Conservation (phyloP, 2,888 invertebrate species). For the Ypsolopha scabrella region DNA sequence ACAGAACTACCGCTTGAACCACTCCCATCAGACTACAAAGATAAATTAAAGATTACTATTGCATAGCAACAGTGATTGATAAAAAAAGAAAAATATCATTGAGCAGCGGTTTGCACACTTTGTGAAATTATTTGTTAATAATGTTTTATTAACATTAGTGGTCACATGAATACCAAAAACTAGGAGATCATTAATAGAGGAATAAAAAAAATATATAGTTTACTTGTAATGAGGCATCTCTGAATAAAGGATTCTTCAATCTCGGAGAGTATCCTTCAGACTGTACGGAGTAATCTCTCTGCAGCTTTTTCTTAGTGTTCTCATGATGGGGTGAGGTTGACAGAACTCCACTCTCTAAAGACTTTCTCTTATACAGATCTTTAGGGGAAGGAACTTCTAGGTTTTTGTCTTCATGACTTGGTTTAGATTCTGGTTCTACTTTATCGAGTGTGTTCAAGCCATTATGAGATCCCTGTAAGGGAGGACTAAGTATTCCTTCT, state of each 20-base stretch:
- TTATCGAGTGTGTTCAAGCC: constrained; percentile 23
- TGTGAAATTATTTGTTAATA: no score
- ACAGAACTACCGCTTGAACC: constrained; percentile 79
- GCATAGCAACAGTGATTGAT: no score
- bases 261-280: constrained; percentile 57
- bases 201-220: background rate
- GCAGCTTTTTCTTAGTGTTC: constrained; percentile 36
- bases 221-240: constrained; percentile 65
- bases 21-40: constrained; percentile 53
- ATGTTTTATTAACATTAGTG: no score
- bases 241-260: constrained; percentile 54
- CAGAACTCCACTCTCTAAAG: constrained; percentile 45
- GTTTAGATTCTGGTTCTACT: background rate
- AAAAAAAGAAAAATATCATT: no score
- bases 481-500: background rate
- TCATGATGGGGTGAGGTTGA: constrained; percentile 32
- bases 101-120: no score
- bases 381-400: constrained; percentile 40
- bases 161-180: no score
- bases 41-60: constrained; percentile 2
- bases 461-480: background rate
- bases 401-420: constrained; percentile 27
- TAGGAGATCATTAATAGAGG: no score
- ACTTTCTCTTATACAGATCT: constrained; percentile 49
- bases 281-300: constrained; percentile 58